These are phyloP conservation scores for Priocnemis perturbator DNA, from an alignment of 2,888 invertebrate genomes.

Conservation along the genomic window DNA sequence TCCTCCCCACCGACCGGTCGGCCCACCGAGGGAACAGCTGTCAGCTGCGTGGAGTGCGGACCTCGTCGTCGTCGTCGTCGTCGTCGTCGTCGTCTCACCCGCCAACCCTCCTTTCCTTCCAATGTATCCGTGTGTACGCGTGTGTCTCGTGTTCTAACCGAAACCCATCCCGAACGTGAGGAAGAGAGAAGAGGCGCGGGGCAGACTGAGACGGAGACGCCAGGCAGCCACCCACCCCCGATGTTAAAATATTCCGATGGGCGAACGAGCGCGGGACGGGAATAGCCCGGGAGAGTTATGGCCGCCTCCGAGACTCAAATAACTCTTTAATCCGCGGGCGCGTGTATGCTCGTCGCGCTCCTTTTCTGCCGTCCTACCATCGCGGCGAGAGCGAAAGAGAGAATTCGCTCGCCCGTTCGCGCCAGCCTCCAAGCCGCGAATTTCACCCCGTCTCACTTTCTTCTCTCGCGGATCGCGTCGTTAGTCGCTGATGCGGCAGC, in stretches of 20 bases:
- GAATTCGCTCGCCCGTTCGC: constrained; percentile 4
- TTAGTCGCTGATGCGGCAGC: not conserved
- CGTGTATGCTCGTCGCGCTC: constrained; percentile 67
- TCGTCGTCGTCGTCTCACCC: constrained; percentile 60
- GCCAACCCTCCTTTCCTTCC: constrained; percentile 44
- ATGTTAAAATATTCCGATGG: constrained; percentile 74
- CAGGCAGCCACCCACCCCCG: constrained; percentile 69
- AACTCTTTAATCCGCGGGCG: constrained; percentile 75
- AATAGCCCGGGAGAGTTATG: constrained; percentile 74
- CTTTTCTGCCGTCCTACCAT: constrained; percentile 35
- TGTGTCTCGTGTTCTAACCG: constrained; percentile 49
- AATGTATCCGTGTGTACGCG: constrained; percentile 14
- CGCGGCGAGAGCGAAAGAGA: not conserved
- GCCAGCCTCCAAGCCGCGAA: not conserved
- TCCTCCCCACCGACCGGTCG: constrained; percentile 75
- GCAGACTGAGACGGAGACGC: constrained; percentile 14
- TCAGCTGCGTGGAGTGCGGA: constrained; percentile 72
- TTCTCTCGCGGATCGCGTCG: constrained; percentile 7
- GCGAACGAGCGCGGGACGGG: constrained; percentile 70
- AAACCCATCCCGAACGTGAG: constrained; percentile 49
- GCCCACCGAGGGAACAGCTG: constrained; percentile 75
- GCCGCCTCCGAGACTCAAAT: constrained; percentile 75
- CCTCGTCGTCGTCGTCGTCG: too few relatives aligned
- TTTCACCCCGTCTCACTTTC: constrained; percentile 5
- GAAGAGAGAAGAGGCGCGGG: constrained; percentile 22